Percentiles rank a stretch among this genome's conserved stretches.
Evolutionary conservation across 2,797 vertebrate genomes (phyloP).

Genomic region (Enteromius thamalakanensis): DNA sequence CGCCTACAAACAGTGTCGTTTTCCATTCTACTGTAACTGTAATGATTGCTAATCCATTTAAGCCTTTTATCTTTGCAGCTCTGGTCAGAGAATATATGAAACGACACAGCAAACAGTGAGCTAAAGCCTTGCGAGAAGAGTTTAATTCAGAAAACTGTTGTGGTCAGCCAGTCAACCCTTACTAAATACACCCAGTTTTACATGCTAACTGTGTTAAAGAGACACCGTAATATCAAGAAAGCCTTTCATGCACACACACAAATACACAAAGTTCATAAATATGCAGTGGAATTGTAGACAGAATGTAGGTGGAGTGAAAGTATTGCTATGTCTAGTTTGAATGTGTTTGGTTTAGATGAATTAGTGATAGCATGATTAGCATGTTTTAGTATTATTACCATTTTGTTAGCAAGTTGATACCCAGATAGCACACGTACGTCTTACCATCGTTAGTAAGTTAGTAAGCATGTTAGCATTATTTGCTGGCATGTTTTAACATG

Average conservation of each 20-base stretch:
- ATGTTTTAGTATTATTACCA: no score
- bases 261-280: neutral
- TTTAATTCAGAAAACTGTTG: conserved; percentile 59
- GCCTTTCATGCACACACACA: neutral
- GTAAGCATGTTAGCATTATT: no score
- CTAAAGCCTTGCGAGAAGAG: conserved; percentile 16
- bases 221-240: neutral
- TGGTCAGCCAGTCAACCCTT: conserved; percentile 64
- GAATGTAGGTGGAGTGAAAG: neutral
- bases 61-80: conserved; percentile 71
- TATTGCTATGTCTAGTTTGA: neutral
- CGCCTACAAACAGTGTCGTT: conserved; percentile 55
- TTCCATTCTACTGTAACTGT: conserved; percentile 72
- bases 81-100: conserved; percentile 59
- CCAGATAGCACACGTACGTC: no score
- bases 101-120: conserved; percentile 61
- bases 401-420: no score
- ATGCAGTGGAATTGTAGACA: neutral
- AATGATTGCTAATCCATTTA: conserved; percentile 79
- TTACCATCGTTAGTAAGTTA: no score
- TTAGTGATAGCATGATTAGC: neutral
- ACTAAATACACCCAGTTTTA: conserved; percentile 72
- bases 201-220: conserved; percentile 39
- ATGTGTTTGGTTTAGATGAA: neutral
- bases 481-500: neutral